These are phyloP conservation scores for Tautogolabrus adspersus DNA, from an alignment of 2,113 vertebrate species.

Conservation along the genomic window DNA sequence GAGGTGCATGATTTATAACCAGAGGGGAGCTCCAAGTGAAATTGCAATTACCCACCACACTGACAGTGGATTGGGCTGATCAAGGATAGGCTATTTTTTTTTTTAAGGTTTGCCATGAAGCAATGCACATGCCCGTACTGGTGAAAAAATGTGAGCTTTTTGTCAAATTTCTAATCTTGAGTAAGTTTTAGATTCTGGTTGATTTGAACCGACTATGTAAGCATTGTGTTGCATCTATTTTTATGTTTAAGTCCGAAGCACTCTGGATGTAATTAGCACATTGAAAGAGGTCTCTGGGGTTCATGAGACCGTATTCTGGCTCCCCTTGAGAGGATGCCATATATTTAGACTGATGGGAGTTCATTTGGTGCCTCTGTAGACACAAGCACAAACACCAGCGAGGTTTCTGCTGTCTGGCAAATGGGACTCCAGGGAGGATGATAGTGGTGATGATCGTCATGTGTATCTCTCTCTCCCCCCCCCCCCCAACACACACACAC, in stretches of 20 bases:
- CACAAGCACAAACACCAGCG: neutral
- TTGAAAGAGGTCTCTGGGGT: conserved; percentile 48
- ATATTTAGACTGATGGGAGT: conserved; percentile 74
- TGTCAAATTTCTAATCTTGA: too few relatives aligned
- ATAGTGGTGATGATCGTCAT: conserved; percentile 27
- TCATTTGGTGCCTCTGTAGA: conserved; percentile 47
- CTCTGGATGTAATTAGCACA: conserved; percentile 61
- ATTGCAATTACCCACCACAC: neutral
- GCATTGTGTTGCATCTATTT: neutral
- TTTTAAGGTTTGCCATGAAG: neutral
- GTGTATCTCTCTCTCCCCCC: neutral
- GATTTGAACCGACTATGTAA: too few relatives aligned
- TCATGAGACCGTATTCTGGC: conserved; percentile 40
- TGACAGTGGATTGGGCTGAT: neutral
- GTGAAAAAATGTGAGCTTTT: too few relatives aligned
- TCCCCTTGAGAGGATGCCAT: conserved; percentile 35
- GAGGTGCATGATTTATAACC: neutral
- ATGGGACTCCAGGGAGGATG: conserved; percentile 60
- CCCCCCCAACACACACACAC: neutral
- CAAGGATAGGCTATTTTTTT: too few relatives aligned
- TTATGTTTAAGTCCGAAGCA: conserved; percentile 46
- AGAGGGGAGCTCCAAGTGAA: neutral
- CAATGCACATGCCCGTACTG: neutral
- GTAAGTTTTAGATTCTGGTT: too few relatives aligned
- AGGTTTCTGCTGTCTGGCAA: conserved; percentile 48